Evolutionary conservation across 2,113 vertebrate genomes (phyloP).

Genomic region (Galeopterus variegatus): DNA sequence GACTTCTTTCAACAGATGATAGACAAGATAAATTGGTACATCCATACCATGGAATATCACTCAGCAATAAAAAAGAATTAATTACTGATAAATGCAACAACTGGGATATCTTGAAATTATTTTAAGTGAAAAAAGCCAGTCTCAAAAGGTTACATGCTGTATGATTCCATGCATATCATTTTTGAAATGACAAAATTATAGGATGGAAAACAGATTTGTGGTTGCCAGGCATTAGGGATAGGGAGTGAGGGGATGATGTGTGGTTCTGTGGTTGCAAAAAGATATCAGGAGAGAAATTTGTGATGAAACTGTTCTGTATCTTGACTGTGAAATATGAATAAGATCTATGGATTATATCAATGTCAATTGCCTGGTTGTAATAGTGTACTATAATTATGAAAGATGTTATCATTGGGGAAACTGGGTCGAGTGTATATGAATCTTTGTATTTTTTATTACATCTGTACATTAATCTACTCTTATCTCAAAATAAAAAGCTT

Average conservation of each 20-base stretch:
- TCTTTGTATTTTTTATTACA: neutral
- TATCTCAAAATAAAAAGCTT: neutral
- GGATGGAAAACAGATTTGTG: neutral
- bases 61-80: neutral
- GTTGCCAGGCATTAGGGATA: neutral
- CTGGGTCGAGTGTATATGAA: neutral
- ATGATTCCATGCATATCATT: neutral
- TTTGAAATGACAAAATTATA: neutral
- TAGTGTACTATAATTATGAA: too few relatives aligned
- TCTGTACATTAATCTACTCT: neutral
- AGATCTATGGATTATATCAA: too few relatives aligned
- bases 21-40: neutral
- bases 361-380: too few relatives aligned
- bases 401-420: neutral
- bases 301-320: neutral
- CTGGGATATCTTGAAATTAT: neutral
- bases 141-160: too few relatives aligned
- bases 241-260: neutral
- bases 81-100: neutral
- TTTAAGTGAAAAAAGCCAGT: neutral
- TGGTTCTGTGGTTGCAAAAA: neutral
- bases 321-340: neutral
- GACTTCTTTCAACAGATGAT: neutral
- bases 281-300: neutral
- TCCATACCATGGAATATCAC: neutral